A percentile compares a stretch with the other conserved stretches of the same genome.
These are phyloP conservation scores for Erannis defoliaria DNA, from an alignment of 2,888 invertebrate species.

Conservation along the genomic window DNA sequence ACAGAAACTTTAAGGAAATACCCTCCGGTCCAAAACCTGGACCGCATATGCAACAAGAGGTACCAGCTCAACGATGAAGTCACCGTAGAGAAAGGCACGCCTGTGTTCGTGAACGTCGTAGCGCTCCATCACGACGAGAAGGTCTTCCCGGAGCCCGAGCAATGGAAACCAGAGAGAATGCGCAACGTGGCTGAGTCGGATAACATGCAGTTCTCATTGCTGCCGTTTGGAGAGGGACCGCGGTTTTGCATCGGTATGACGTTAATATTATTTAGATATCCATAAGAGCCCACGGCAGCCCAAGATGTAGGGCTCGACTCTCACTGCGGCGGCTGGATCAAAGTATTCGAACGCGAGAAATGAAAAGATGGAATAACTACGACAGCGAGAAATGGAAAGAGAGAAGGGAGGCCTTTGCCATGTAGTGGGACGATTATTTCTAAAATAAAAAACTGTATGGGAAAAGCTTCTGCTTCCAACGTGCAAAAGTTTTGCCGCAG, in stretches of 20 bases:
- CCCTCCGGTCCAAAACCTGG: conserved; percentile 63
- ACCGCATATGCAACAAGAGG: conserved; percentile 60
- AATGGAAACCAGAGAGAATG: conserved; percentile 71
- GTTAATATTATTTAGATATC: neutral
- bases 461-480: too few species aligned
- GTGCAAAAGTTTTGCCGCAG: too few species aligned
- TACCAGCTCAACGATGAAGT: conserved; percentile 64
- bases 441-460: too few species aligned
- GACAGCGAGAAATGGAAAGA: too few species aligned
- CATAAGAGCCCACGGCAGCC: too few species aligned
- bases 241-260: conserved; percentile 62
- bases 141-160: conserved; percentile 63
- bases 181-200: conserved; percentile 57
- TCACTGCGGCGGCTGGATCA: too few species aligned
- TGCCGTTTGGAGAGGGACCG: conserved; percentile 76
- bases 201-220: conserved; percentile 63
- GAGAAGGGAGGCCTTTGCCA: too few species aligned
- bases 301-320: too few species aligned
- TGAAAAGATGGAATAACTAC: too few species aligned
- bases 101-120: conserved; percentile 67
- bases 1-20: conserved; percentile 72
- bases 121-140: conserved; percentile 66
- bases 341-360: too few species aligned
- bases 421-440: too few species aligned
- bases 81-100: conserved; percentile 62